Conservation (phyloP, 2,797 vertebrate species). For the Poecilia picta region DNA sequence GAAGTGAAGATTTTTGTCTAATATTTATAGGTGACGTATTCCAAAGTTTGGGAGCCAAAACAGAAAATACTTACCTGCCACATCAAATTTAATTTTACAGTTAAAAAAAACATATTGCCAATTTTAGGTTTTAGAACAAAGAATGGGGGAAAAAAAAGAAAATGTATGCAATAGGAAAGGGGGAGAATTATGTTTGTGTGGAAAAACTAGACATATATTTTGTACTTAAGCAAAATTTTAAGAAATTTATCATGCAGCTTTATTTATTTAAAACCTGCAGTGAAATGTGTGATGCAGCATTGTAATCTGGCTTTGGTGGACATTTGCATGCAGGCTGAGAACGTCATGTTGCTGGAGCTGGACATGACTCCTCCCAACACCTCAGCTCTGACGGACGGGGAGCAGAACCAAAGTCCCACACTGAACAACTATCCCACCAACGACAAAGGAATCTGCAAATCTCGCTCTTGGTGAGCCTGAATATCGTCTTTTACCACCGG, state of each 20-base stretch:
- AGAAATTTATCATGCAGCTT: not conserved
- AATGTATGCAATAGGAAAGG: not conserved
- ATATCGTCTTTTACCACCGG: not conserved
- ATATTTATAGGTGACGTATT: not conserved
- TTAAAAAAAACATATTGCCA: not conserved
- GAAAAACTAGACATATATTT: not conserved
- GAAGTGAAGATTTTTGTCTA: not conserved
- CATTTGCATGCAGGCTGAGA: slow-evolving; percentile 87
- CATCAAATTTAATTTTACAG: not conserved
- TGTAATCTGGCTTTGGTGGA: not conserved
- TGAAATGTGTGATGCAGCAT: not conserved
- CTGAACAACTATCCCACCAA: slow-evolving; percentile 83
- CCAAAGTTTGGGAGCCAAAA: not conserved
- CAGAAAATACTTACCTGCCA: not conserved
- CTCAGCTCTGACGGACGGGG: slow-evolving; percentile 82
- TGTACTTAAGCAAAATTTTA: not conserved
- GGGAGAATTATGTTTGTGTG: not conserved
- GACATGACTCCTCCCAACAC: slow-evolving; percentile 89
- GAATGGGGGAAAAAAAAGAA: not conserved
- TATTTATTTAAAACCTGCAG: not conserved
- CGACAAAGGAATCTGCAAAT: slow-evolving; percentile 86
- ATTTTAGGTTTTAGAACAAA: not conserved
- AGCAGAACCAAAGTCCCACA: slow-evolving; percentile 80
- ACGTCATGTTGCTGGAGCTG: slow-evolving; percentile 94
- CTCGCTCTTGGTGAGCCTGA: slow-evolving; percentile 87